Evolutionary conservation across 1,140 invertebrate species (phyloP).

Genomic region (Charaxes varanes): DNA sequence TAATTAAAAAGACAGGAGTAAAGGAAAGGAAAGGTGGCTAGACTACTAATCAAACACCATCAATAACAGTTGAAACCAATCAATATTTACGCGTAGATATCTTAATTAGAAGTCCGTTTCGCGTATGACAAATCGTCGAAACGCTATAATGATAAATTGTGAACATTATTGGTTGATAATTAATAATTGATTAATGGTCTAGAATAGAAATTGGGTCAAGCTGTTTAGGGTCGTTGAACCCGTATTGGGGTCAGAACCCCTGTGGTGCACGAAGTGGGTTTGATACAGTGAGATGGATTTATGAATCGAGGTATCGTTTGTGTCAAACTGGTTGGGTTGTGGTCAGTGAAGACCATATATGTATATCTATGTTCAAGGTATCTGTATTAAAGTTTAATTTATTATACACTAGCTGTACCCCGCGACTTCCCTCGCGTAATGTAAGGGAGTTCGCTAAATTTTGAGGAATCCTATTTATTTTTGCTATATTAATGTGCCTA

Average conservation of each 20-base stretch:
- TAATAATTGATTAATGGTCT: slow-evolving; percentile 29
- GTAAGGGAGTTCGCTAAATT: no score
- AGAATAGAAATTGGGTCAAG: slow-evolving; percentile 26
- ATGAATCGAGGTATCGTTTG: slow-evolving; percentile 14
- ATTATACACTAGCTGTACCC: not conserved
- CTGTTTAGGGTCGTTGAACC: slow-evolving; percentile 27
- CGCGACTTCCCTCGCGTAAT: not conserved
- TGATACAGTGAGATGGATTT: slow-evolving; percentile 18
- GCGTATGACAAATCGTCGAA: slow-evolving; percentile 30
- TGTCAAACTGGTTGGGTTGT: no score
- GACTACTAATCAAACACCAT: no score
- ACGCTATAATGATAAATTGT: slow-evolving; percentile 26
- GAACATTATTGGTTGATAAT: slow-evolving; percentile 31
- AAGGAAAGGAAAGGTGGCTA: no score
- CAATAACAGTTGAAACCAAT: slow-evolving; percentile 10
- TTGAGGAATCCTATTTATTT: no score
- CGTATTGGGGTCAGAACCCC: slow-evolving; percentile 24
- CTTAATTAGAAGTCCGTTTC: slow-evolving; percentile 27
- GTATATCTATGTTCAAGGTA: no score
- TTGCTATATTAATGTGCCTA: no score
- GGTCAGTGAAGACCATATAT: slow-evolving; percentile 2
- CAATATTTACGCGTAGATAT: slow-evolving; percentile 23
- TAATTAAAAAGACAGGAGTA: no score
- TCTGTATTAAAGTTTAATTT: no score
- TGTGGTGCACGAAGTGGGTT: slow-evolving; percentile 16